Evolutionary conservation across 2,888 invertebrate species (phyloP), one percentile per base, ranked within the genome.

Genomic region (Tenthredo notha): DNA sequence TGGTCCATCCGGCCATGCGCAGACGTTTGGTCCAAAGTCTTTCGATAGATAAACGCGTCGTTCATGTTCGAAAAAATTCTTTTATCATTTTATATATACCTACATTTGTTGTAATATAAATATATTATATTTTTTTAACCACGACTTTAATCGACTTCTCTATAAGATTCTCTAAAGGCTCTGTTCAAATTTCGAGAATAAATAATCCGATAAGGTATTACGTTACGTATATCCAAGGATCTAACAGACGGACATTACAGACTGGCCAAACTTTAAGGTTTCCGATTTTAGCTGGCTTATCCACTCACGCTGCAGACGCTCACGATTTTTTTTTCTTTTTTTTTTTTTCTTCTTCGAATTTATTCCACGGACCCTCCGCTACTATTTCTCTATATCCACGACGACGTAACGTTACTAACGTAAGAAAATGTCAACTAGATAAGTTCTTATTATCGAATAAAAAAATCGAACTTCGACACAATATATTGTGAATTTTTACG

Each of bases 1-100:
- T 92, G 92, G 93, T 92, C 93, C 93, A 93, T 92, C 92, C 92
- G 91, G 90, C 72, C 58, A 78, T 78, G 54, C 18, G 12, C 15
- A n/a, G 33, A n/a, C 61, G 29, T 21, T 25, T 82, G 87, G 85
- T 90, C 90, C 89, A 89, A 91, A 90, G 89, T 90, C 54, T 83
- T 65, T 67, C 82, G 74, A 58, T 65, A 83, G 80, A 80, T 80
- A 80, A 80, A 80, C 61, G 58, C 2, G 33, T 25, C 12, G 61
- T n/a, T n/a, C 25, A 21, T 21, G 21, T 61, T 61, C n/a, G n/a
- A 0, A 2, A 1, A 25, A 61, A 25, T 54, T 54, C 54, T 54
- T 54, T 1, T 12, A 10, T 25, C 4, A 9, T 61, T 25, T 18
- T 21, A 3, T 1, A 10, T 9, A n/a, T 74, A 40, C 12, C n/a